These are phyloP conservation scores for Anoplophora glabripennis DNA, from an alignment of 1,140 invertebrate genomes.

Conservation along the genomic window DNA sequence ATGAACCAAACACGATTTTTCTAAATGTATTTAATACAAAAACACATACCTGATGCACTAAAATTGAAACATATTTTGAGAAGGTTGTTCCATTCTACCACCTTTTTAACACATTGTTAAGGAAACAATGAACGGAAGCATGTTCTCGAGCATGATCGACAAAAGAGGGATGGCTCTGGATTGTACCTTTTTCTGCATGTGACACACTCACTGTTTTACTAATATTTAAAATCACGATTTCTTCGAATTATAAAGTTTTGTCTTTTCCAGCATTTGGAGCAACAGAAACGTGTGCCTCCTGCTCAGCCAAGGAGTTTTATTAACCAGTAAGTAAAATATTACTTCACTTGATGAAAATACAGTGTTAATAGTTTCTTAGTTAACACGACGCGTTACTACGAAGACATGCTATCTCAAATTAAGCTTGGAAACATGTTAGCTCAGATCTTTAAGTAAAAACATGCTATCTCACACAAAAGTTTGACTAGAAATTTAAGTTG, in stretches of 20 bases:
- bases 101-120: too few species aligned
- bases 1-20: too few species aligned
- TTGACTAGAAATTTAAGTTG: too few species aligned
- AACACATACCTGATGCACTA: too few species aligned
- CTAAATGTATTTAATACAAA: too few species aligned
- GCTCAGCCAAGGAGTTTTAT: constrained; percentile 63
- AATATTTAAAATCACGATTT: not conserved
- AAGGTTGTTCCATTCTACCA: too few species aligned
- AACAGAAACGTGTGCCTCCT: constrained; percentile 57
- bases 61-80: constrained; percentile 1
- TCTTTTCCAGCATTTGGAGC: constrained; percentile 60
- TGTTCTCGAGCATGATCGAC: constrained; percentile 8
- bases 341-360: not conserved
- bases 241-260: constrained; percentile 6
- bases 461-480: too few species aligned
- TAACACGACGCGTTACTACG: too few species aligned
- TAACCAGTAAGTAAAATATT: constrained; percentile 60
- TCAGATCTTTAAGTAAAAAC: too few species aligned
- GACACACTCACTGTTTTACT: not conserved
- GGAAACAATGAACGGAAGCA: not conserved
- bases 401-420: too few species aligned
- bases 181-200: constrained; percentile 1
- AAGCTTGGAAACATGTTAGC: too few species aligned
- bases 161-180: not conserved
- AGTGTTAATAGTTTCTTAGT: too few species aligned